A percentile compares a stretch with the other conserved stretches of the same genome.
Conservation (phyloP, 2,797 vertebrate species). For the Phataginus tetradactyla region DNA sequence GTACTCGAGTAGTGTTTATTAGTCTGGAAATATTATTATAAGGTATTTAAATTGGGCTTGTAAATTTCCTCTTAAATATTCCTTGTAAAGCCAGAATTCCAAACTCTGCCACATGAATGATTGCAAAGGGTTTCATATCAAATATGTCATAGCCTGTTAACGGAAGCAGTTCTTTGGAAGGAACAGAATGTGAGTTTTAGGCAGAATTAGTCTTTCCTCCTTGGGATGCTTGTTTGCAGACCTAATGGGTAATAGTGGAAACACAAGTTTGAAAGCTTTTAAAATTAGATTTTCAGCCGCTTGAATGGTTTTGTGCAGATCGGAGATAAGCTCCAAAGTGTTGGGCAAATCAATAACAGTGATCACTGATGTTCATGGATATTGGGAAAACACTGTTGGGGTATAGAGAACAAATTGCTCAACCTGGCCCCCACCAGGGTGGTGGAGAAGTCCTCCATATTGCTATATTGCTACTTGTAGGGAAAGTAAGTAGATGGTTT, state of each 20-base stretch:
- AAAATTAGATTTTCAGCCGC: slow-evolving; percentile 42
- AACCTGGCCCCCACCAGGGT: background rate
- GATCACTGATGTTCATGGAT: background rate
- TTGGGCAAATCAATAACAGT: slow-evolving; percentile 25
- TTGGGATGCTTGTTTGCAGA: slow-evolving; percentile 39
- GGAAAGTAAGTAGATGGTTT: background rate
- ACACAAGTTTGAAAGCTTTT: slow-evolving; percentile 56
- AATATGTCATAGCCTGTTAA: background rate
- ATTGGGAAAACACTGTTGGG: background rate
- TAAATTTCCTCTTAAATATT: slow-evolving; percentile 38
- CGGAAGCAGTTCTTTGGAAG: slow-evolving; percentile 35
- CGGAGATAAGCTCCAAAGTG: slow-evolving; percentile 21
- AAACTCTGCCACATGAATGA: background rate
- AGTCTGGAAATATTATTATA: slow-evolving; percentile 56
- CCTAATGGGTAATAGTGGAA: slow-evolving; percentile 48
- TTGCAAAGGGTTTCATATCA: slow-evolving; percentile 40
- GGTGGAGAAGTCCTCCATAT: background rate
- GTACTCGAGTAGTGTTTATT: background rate
- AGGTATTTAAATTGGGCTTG: slow-evolving; percentile 24
- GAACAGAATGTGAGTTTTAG: background rate
- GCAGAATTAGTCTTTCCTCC: slow-evolving; percentile 23
- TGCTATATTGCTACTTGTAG: background rate
- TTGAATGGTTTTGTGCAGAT: slow-evolving; percentile 18
- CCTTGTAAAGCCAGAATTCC: slow-evolving; percentile 28
- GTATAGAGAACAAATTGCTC: background rate